Evolutionary conservation across 1,140 invertebrate species (phyloP), one percentile per base, ranked within the genome.

Genomic region (Charaxes varanes): DNA sequence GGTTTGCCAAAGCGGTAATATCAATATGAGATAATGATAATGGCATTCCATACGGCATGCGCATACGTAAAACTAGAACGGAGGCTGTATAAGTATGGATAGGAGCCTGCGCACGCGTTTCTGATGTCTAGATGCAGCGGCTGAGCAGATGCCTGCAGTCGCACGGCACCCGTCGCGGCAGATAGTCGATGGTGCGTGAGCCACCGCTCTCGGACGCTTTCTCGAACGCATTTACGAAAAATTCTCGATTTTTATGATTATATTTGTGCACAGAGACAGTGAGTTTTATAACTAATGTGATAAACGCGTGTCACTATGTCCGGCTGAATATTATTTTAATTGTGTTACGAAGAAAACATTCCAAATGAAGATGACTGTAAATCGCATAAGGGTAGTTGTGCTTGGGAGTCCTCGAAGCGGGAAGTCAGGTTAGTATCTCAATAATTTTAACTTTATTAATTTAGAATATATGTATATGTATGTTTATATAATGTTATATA

Each of bases 311-410:
- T 40, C 23, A 60, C 35, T 17, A 77, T 78, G 73, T 64, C 60
- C 24, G 35, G 41, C 52, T 77, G 52, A 65, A 40, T 12, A 21
- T 31, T 45, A 34, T 24, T 43, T 46, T 65, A 53, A 32, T 46
- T 58, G 37, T 43, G 57, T 65, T 59, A 56, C 56, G 58, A 53
- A 51, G 48, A 51, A 69, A 73, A 44, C 64, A 62, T 41, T 64
- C 67, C 73, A 76, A 77, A 83, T 83, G 79, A 83, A 83, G 76
- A 83, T 83, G 76, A 83, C 79, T 69, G 79, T 90, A 64, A 90
- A 88, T 77, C 87, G 89, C 62, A 89, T 91, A 76, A 86, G 88
- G 79, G 89, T 91, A 68, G 90, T 90, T 77, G 89, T 91, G 60
- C 81, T 91, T 52, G 90, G 90, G 51, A 88, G 88, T 66, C 85